Evolutionary conservation across 2,888 invertebrate genomes (phyloP), one percentile per base, ranked within the genome.

Genomic region (Stenodera caucasica): DNA sequence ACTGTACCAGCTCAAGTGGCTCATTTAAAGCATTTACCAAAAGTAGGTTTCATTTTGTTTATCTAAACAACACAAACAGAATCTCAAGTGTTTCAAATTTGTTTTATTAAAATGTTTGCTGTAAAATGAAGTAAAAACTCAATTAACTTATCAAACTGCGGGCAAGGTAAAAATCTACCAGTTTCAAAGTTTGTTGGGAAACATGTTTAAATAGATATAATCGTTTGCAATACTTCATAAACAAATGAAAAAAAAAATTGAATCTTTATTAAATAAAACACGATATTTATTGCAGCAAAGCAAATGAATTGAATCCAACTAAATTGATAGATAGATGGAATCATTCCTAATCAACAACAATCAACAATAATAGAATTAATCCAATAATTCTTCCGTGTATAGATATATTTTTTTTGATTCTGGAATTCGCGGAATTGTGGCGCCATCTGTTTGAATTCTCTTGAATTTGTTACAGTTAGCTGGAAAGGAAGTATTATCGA

Each of bases 1-100:
- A 81, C 84, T 37, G 82, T 88, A 12, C 83, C 86, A 33, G 82
- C 83, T 57, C 80, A 81, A 65, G 81, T 88, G 2, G 88, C 88
- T 0, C 72, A 75, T 12, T 76, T 81, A 4, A 81, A 84, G 35
- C 80, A 81, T 57, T 78, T 82, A 64, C 82, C 82, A 1, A 76
- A 83, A 70, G 86, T 86, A 72, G n/a, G n/a, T n/a, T n/a, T n/a
- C 58, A 49, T 50, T 52, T 15, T 30, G 15, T 5, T 11, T 29
- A 14, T 32, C 1, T 11, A 29, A 52, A 30, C 26, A 29, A 14
- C 9, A 45, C 15, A 7, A n/a, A 9, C 14, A n/a, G 49, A 45
- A 45, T n/a, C 7, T 8, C 49, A 49, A n/a, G 26, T 26, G 26
- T 30, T 18, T n/a, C 2, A 49, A 49, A n/a, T 29, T 23, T 18